Evolutionary conservation across 2,797 vertebrate genomes (phyloP).

Genomic region (Taeniopygia guttata): DNA sequence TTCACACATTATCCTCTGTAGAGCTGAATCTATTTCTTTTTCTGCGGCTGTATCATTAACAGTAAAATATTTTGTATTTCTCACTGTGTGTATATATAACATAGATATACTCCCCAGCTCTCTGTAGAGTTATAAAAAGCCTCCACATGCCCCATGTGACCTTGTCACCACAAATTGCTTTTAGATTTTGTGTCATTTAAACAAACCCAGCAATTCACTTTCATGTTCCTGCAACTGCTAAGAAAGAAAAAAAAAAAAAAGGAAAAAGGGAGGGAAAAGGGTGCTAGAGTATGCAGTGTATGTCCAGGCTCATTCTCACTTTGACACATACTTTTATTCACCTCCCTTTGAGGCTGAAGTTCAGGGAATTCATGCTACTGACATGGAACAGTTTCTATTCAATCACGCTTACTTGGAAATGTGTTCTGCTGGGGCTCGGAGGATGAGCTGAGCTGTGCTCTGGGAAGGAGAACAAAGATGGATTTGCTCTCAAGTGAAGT

Average conservation of each 20-base stretch:
- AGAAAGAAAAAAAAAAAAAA: neutral
- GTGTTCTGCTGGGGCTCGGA: neutral
- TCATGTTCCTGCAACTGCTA: neutral
- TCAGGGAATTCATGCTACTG: neutral
- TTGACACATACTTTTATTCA: neutral
- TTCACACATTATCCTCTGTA: slow-evolving; percentile 2
- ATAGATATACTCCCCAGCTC: neutral
- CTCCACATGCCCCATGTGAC: slow-evolving; percentile 22
- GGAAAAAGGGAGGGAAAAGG: fast-evolving
- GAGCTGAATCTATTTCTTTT: neutral
- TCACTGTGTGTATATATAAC: neutral
- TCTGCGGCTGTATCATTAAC: neutral
- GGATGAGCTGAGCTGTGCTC: neutral
- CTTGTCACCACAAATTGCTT: slow-evolving; percentile 59
- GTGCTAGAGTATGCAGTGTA: neutral
- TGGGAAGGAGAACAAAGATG: neutral
- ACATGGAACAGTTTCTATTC: neutral
- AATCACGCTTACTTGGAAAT: neutral
- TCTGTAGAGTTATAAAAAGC: slow-evolving; percentile 36
- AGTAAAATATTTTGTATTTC: slow-evolving; percentile 27
- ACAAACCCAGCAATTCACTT: slow-evolving; percentile 28
- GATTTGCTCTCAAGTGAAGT: neutral
- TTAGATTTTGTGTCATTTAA: slow-evolving; percentile 53
- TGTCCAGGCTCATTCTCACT: neutral
- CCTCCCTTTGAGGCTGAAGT: neutral